These are phyloP conservation scores for Cheilosia urbana DNA, from an alignment of 2,888 invertebrate species.

Conservation along the genomic window DNA sequence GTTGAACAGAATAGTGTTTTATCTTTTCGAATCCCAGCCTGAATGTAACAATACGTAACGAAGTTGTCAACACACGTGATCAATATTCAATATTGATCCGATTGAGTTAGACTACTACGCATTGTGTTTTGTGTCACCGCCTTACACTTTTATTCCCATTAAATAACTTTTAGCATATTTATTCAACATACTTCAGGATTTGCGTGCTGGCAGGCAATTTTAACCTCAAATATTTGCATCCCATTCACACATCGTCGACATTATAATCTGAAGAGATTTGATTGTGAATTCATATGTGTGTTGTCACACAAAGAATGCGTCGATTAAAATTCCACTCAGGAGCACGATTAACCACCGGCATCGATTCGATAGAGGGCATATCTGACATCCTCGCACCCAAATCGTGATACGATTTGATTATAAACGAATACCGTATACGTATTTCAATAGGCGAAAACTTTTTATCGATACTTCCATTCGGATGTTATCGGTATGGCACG, in stretches of 20 bases:
- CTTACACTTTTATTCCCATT: not conserved
- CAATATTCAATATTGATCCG: not conserved
- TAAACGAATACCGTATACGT: not conserved
- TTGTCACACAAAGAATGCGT: conserved; percentile 2
- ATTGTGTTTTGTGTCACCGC: conserved; percentile 1
- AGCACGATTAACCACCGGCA: conserved; percentile 36
- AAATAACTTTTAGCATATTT: conserved; percentile 10
- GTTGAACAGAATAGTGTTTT: too few species aligned
- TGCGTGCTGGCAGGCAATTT: conserved; percentile 48
- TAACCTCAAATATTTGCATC: not conserved
- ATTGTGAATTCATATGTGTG: conserved; percentile 11
- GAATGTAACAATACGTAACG: too few species aligned
- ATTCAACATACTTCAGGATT: conserved; percentile 6
- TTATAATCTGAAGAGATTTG: conserved; percentile 31
- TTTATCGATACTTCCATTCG: conserved; percentile 17
- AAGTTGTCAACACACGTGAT: too few species aligned
- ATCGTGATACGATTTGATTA: conserved; percentile 29
- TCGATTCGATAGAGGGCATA: not conserved
- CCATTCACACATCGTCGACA: conserved; percentile 29
- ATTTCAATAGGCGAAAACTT: conserved; percentile 20
- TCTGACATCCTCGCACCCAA: not conserved
- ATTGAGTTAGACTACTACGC: not conserved
- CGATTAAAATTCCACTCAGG: conserved; percentile 57
- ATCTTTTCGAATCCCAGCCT: too few species aligned
- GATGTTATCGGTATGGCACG: not conserved